Conservation (phyloP, 2,888 invertebrate genomes). For the Tinea trinotella region DNA sequence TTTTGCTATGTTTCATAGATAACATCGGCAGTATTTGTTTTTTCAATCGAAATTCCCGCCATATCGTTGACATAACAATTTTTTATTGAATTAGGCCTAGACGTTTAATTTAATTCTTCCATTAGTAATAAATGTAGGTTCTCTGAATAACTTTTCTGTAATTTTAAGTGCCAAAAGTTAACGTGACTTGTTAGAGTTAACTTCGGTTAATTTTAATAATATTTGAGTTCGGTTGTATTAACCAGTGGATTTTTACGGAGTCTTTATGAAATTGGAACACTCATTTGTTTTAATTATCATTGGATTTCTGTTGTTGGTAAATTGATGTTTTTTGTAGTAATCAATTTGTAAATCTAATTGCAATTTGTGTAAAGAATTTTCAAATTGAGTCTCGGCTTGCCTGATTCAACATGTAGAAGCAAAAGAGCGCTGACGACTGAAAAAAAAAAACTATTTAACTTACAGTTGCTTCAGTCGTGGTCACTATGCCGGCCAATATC, state of each 20-base stretch:
- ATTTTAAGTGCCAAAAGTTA: conserved; percentile 10
- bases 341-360: too few relatives aligned
- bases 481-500: too few relatives aligned
- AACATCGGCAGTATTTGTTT: background rate
- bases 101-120: conserved; percentile 2
- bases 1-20: conserved; percentile 3
- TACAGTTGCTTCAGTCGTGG: too few relatives aligned
- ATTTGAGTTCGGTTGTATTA: background rate
- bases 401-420: too few relatives aligned
- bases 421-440: too few relatives aligned
- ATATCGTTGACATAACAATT: background rate
- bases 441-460: too few relatives aligned
- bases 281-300: too few relatives aligned
- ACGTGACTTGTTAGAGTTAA: background rate
- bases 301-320: too few relatives aligned
- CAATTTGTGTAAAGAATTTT: too few relatives aligned
- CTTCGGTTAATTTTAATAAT: background rate
- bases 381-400: too few relatives aligned
- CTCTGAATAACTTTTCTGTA: background rate
- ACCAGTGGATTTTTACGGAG: background rate
- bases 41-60: background rate
- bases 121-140: background rate
- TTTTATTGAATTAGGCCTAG: background rate
- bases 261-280: too few relatives aligned
- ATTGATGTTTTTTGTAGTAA: too few relatives aligned